These are phyloP conservation scores for Gymnodraco acuticeps DNA, from an alignment of 2,797 vertebrate genomes.

Conservation along the genomic window DNA sequence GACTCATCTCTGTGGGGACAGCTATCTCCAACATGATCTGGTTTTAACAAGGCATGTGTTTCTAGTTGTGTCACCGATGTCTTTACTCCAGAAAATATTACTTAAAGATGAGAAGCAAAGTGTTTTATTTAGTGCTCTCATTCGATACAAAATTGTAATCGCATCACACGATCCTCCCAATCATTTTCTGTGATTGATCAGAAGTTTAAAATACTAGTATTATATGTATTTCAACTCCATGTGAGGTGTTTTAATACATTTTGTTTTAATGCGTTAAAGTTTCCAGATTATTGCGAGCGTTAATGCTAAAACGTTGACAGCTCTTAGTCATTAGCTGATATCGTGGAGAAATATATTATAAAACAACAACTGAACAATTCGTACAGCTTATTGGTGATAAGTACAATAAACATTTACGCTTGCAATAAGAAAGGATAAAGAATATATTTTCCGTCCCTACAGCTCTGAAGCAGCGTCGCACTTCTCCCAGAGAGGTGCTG, in stretches of 20 bases:
- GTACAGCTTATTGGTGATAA: background rate
- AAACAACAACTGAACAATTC: background rate
- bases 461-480: conserved; percentile 81
- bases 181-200: too few species aligned
- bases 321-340: background rate
- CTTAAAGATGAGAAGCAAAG: background rate
- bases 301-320: too few species aligned
- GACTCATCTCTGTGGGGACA: conserved; percentile 9
- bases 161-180: too few species aligned
- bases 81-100: conserved; percentile 5
- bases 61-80: conserved; percentile 24
- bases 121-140: background rate
- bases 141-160: too few species aligned
- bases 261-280: too few species aligned
- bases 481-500: conserved; percentile 81
- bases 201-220: too few species aligned
- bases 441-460: conserved; percentile 12
- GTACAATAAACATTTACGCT: background rate
- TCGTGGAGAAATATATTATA: background rate
- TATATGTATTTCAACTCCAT: too few species aligned
- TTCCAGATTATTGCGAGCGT: too few species aligned
- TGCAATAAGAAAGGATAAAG: background rate
- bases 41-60: conserved; percentile 12
- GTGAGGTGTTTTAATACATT: too few species aligned
- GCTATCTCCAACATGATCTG: conserved; percentile 28